Evolutionary conservation across 2,113 vertebrate species (phyloP), one percentile per base, ranked within the genome.

Genomic region (Alethe castanea): DNA sequence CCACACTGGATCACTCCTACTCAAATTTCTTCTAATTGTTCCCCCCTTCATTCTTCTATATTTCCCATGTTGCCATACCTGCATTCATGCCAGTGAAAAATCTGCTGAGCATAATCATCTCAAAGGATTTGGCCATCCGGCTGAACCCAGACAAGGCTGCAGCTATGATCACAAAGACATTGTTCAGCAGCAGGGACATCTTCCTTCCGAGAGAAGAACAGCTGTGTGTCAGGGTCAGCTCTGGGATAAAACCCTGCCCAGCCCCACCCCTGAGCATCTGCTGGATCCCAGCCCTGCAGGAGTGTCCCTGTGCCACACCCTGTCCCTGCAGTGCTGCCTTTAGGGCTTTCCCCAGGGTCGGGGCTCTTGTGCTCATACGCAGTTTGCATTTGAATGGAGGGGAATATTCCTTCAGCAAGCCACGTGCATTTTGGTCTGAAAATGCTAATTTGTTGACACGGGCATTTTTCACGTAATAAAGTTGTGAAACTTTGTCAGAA

Each of bases 91-190:
- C 99, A 69, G 98, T 79, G 4, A 99, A 97, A 78, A 99, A 94
- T 61, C 99, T 98, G 71, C 99, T 98, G 42, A 99, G 96, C 62
- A 99, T 97, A 47, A 99, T 98, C 98, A 99, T 99, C 91, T 99
- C 99, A 82, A 99, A 99, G 76, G 98, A 99, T 56, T 94, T 98
- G 19, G 98, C 98, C 71, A 92, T 94, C 85, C 94, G 91, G 86
- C 99, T 99, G 26, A 97, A 98, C 42, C 98, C 96, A 18, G 98
- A 98, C 59, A 99, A 31, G n/a, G 97, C 18, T 1, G 98, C 97
- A 2, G 98, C 98, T 1, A 94, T 47, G 94, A 99, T 96, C 76
- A 99, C 98, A 54, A 99, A 99, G 50, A 96, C 5, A 10, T 99
- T 99, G 97, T 98, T 99, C 93, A 98, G 44, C 94, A 99, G 96